These are phyloP conservation scores for Spea hammondii DNA, from an alignment of 2,797 vertebrate species.

Conservation along the genomic window DNA sequence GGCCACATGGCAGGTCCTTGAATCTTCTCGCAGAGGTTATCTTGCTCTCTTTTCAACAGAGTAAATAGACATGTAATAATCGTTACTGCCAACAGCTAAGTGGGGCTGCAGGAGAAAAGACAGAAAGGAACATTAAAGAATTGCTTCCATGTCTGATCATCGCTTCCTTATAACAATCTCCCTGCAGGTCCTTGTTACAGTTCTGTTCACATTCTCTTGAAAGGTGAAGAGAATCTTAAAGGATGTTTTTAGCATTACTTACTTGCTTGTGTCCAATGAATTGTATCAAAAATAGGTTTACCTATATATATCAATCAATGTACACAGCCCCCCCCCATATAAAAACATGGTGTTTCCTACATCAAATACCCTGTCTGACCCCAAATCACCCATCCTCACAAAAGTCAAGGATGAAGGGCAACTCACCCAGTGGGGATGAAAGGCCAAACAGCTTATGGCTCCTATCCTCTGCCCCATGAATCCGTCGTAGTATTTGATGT, in stretches of 20 bases:
- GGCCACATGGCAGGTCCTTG: not conserved
- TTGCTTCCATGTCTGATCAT: too few species aligned
- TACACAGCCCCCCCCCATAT: too few species aligned
- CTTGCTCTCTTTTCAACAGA: constrained; percentile 94
- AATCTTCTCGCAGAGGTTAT: constrained; percentile 69
- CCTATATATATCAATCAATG: too few species aligned
- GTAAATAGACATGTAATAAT: constrained; percentile 99
- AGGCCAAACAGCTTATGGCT: constrained; percentile 96
- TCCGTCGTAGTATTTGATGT: constrained; percentile 97
- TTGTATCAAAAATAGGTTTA: too few species aligned
- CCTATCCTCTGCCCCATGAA: constrained; percentile 98
- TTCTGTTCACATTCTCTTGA: too few species aligned
- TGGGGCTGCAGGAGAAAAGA: constrained; percentile 75
- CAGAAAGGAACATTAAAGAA: too few species aligned
- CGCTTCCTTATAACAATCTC: too few species aligned
- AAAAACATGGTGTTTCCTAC: too few species aligned
- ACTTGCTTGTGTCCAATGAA: too few species aligned
- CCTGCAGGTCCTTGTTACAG: too few species aligned
- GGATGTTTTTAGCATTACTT: too few species aligned
- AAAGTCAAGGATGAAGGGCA: not conserved
- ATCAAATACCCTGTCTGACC: not conserved
- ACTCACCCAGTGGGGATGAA: constrained; percentile 95
- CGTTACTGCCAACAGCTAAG: constrained; percentile 95
- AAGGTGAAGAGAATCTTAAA: too few species aligned
- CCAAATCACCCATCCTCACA: not conserved